Evolutionary conservation across 2,797 vertebrate genomes (phyloP).

Genomic region (Sarcoramphus papa): DNA sequence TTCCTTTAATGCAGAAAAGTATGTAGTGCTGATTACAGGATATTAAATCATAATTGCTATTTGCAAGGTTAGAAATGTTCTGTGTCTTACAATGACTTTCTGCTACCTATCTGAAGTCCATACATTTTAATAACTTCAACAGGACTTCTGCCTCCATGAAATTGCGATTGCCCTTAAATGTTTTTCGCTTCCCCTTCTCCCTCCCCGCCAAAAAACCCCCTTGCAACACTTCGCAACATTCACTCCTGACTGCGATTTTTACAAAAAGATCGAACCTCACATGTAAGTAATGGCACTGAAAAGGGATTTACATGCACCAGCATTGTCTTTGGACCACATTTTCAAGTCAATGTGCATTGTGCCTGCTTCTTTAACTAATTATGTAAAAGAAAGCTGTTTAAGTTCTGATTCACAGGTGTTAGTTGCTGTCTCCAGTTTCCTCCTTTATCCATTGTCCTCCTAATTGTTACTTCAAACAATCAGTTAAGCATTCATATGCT

Average conservation of each 20-base stretch:
- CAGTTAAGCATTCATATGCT: constrained; percentile 57
- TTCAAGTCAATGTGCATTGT: constrained; percentile 38
- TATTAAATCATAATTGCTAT: not conserved
- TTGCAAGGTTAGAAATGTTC: not conserved
- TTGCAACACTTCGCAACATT: not conserved
- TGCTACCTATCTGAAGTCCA: not conserved
- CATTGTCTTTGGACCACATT: not conserved
- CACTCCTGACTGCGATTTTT: not conserved
- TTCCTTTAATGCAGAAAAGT: not conserved
- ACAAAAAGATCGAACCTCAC: not conserved
- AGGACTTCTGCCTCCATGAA: not conserved
- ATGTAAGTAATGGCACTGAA: not conserved
- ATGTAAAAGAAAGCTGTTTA: constrained; percentile 56
- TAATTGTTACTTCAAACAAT: constrained; percentile 68
- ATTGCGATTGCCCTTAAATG: not conserved
- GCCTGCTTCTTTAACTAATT: constrained; percentile 61
- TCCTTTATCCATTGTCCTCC: constrained; percentile 49
- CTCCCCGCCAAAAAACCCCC: not conserved
- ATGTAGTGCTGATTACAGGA: not conserved
- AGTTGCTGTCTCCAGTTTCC: constrained; percentile 28
- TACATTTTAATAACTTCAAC: not conserved
- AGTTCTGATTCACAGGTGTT: constrained; percentile 65
- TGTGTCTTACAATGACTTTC: not conserved
- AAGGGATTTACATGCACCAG: not conserved
- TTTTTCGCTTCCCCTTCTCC: not conserved